These are phyloP conservation scores for Podarcis lilfordi DNA, from an alignment of 2,797 vertebrate species.

Conservation along the genomic window DNA sequence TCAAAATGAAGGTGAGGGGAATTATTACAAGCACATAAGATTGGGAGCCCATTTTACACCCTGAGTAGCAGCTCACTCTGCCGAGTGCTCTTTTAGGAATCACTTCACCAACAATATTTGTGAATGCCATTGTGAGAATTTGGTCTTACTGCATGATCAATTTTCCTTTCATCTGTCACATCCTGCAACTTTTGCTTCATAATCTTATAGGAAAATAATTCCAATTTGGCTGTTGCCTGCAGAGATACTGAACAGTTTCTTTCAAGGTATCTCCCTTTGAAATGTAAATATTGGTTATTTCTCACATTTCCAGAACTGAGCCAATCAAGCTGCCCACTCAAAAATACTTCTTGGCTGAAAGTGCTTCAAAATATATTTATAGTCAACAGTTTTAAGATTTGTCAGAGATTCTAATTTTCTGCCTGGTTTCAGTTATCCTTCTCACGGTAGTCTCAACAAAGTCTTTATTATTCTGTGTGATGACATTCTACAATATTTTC, in stretches of 20 bases:
- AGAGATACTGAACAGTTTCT: conserved; percentile 8
- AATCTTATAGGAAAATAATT: conserved; percentile 15
- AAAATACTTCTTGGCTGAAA: conserved; percentile 47
- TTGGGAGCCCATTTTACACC: background rate
- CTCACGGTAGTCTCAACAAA: conserved; percentile 37
- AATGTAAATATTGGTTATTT: conserved; percentile 60
- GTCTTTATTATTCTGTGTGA: conserved; percentile 47
- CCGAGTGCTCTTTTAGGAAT: conserved; percentile 43
- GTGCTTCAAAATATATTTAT: conserved; percentile 58
- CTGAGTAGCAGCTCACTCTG: background rate
- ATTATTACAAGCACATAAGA: background rate
- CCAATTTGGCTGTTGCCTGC: conserved; percentile 25
- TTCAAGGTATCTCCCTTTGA: conserved; percentile 25
- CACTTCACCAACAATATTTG: conserved; percentile 48
- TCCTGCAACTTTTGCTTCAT: conserved; percentile 44
- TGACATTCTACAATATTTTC: conserved; percentile 42
- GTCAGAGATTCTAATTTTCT: conserved; percentile 38
- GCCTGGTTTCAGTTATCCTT: conserved; percentile 25
- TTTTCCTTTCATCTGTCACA: conserved; percentile 48
- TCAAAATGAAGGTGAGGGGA: background rate
- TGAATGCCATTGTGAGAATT: conserved; percentile 30
- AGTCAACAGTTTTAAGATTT: conserved; percentile 44
- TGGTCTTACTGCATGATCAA: conserved; percentile 48
- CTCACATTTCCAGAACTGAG: conserved; percentile 58
- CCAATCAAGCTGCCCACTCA: conserved; percentile 51